Base-by-base conservation (phyloP, 2,888 invertebrate species). In the Caenorhabditis auriculariae region DNA sequence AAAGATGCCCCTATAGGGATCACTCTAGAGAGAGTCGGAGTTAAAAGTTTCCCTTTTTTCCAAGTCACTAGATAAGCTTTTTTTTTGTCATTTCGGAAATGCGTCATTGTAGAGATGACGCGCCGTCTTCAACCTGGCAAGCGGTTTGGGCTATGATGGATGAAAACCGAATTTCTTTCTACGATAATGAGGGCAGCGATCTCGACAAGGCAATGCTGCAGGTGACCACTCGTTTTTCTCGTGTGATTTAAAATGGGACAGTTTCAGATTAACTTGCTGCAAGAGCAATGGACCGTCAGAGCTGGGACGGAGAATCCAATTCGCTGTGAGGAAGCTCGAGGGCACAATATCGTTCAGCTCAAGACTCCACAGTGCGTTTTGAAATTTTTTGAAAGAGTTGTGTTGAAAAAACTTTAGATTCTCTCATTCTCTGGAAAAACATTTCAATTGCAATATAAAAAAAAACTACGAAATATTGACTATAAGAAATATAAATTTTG, bases 261-360 rank as follows among this genome's bases (percentile, higher is more conserved):
- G 15, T 54, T 69, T 29, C 52, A 43, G 35, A 62, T 77, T 29
- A 71, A 78, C 47, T 43, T 78, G 47, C 51, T 64, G 38, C 44
- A 60, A 7, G 75, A 78, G 51, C 69, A 67, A 42, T 78, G 78
- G 75, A 57, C 66, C 0, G 47, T 69, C 6, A 45, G 69, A 12
- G 62, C 63, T 2, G 69, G 63, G 24, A 54, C 55, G 21, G 58
- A 60, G 24, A 58, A 61, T 52, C 69, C 69, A 1, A 26, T 56
- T 7, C 55, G 59, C 6, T 61, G 54, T 37, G 60, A 69, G n/a
- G 50, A 51, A 21, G 54, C 49, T 46, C 43, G 53, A 27, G 60
- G 55, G 15, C 43, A 37, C 32, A 68, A 71, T 46, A 52, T 75
- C 7, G 63, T 78, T 37, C 70, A 72, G 57, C 61, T 78, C 41